A percentile compares a stretch with the other conserved stretches of the same genome.
Conservation (phyloP, 2,888 invertebrate species). For the Serrognathus titanus region DNA sequence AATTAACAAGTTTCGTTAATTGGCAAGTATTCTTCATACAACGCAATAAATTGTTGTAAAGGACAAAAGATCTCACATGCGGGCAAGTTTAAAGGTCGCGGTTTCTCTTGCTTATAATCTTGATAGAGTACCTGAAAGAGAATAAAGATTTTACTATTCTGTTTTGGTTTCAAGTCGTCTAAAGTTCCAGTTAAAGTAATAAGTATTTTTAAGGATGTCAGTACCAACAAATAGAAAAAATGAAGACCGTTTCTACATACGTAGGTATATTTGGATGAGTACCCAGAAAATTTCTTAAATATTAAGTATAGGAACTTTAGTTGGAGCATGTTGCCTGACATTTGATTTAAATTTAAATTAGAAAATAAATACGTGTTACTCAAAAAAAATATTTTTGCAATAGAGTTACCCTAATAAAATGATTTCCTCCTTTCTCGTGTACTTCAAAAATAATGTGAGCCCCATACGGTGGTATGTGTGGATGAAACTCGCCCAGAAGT, state of each 20-base stretch:
- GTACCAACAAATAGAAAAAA: too few species aligned
- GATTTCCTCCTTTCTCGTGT: constrained; percentile 25
- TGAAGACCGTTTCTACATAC: too few species aligned
- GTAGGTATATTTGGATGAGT: too few species aligned
- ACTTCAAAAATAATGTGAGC: constrained; percentile 31
- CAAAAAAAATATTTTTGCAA: not conserved
- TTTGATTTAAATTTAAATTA: too few species aligned
- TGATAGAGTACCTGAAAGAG: constrained; percentile 2
- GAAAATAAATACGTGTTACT: too few species aligned
- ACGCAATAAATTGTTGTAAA: constrained; percentile 10
- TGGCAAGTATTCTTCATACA: constrained; percentile 22
- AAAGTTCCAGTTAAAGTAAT: too few species aligned
- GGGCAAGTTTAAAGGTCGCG: not conserved
- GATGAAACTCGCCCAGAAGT: constrained; percentile 48
- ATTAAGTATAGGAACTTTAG: too few species aligned
- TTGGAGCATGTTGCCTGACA: too few species aligned
- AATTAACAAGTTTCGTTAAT: not conserved
- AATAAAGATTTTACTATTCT: not conserved
- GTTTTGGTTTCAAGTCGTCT: too few species aligned
- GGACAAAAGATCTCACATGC: constrained; percentile 9
- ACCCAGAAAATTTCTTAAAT: too few species aligned
- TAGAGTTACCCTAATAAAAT: constrained; percentile 29
- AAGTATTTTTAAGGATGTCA: too few species aligned
- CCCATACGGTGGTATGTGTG: constrained; percentile 37
- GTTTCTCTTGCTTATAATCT: not conserved